Evolutionary conservation across 2,797 vertebrate genomes (phyloP).

Genomic region (Hirundo rustica): DNA sequence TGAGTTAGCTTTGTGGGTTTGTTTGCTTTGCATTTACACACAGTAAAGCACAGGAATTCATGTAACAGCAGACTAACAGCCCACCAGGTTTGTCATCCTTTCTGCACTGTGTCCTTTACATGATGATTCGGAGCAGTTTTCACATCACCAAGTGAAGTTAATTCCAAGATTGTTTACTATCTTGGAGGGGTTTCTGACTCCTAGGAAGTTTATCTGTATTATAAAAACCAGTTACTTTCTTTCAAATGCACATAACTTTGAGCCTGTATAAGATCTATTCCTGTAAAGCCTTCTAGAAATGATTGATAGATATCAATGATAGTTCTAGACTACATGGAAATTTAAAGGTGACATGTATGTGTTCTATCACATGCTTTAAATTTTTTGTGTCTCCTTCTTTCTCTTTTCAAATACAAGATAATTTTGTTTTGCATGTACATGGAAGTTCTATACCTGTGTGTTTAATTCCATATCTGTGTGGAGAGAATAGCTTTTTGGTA

Average conservation of each 20-base stretch:
- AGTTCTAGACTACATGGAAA: background rate
- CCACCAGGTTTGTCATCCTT: background rate
- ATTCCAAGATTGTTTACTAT: background rate
- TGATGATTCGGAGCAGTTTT: background rate
- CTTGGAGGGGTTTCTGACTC: background rate
- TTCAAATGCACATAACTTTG: background rate
- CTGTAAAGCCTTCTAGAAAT: background rate
- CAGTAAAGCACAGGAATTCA: background rate
- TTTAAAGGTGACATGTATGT: background rate
- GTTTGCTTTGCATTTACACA: background rate
- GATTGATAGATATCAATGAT: background rate
- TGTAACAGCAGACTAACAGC: background rate
- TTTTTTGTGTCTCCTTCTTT: background rate
- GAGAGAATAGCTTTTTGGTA: background rate
- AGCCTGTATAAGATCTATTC: background rate
- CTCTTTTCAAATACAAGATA: background rate
- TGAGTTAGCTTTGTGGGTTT: background rate
- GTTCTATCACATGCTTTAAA: background rate
- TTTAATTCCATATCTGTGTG: background rate
- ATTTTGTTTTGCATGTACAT: background rate
- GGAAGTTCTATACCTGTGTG: background rate
- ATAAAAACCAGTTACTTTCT: background rate
- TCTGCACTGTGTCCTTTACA: background rate
- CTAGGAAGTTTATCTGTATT: background rate
- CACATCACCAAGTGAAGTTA: background rate